Evolutionary conservation across 2,113 vertebrate genomes (phyloP), one percentile per base, ranked within the genome.

Genomic region (Sinocyclocheilus grahami): DNA sequence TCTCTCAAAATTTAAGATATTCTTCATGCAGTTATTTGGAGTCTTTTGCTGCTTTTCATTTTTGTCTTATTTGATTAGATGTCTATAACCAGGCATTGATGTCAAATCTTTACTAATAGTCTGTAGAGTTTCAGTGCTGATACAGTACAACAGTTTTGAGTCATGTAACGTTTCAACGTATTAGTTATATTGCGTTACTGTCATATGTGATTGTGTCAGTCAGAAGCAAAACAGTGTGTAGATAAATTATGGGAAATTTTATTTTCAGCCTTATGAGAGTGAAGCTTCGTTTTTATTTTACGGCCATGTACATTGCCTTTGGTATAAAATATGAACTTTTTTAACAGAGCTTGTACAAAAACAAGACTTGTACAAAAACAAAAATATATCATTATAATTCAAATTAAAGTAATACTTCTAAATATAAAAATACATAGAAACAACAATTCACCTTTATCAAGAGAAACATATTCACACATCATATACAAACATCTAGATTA

Each of bases 401-500:
- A 42, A 42, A 42, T 42, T 42, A 18, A 69, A 18, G 48, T 60
- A 11, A 18, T 30, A n/a, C 16, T 84, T 72, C 1, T 67, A 39
- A 30, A 11, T 63, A 62, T 85, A 85, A 82, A 16, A 71, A 24
- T 33, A 82, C 33, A 67, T 24, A 65, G 37, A 85, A 65, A 55
- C 46, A 79, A 30, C 16, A 69, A 22, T 42, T 30, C 16, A 63
- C 1, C 10, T 27, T 83, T 24, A 42, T 77, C 11, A 37, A 84
- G 65, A 13, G 1, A 82, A 55, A 84, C 30, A 48, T 48, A 88
- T 87, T 87, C 79, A 85, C 75, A 86, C 82, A 79, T 72, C 16
- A 90, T 89, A 71, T 82, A 86, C 81, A 91, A 82, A 87, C 62
- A 89, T 84, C 75, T 58, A 76, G 51, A 86, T 24, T 58, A 37